These are phyloP conservation scores for Clarias batrachus DNA, from an alignment of 2,113 vertebrate genomes.

Conservation along the genomic window DNA sequence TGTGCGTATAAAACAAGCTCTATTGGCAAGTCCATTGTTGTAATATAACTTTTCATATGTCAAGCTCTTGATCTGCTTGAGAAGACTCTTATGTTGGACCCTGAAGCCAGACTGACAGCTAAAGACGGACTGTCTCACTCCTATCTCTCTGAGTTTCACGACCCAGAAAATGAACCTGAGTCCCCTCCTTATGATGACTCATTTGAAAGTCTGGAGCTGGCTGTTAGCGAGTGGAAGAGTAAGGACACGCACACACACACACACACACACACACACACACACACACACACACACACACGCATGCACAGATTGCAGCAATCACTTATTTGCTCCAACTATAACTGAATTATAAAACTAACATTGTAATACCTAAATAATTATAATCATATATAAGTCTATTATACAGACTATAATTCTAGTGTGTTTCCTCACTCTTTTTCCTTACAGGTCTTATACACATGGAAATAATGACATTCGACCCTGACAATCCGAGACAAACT, in stretches of 20 bases:
- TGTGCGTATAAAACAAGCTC: background rate
- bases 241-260: slow-evolving; percentile 34
- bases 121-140: slow-evolving; percentile 71
- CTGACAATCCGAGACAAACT: slow-evolving; percentile 69
- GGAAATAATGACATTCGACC: slow-evolving; percentile 81
- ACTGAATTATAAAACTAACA: background rate
- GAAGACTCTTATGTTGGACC: slow-evolving; percentile 76
- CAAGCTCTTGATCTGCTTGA: slow-evolving; percentile 72
- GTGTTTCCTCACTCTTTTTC: slow-evolving; percentile 10
- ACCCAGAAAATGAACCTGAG: slow-evolving; percentile 70
- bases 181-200: slow-evolving; percentile 76
- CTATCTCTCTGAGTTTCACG: slow-evolving; percentile 73
- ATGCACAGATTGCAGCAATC: background rate
- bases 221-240: slow-evolving; percentile 79
- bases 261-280: background rate
- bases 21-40: background rate
- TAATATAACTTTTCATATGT: slow-evolving; percentile 2
- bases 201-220: slow-evolving; percentile 76
- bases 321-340: background rate
- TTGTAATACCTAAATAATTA: background rate
- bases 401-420: background rate
- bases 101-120: slow-evolving; percentile 72
- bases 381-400: background rate
- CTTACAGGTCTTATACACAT: slow-evolving; percentile 76
- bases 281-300: background rate